Evolutionary conservation across 2,888 invertebrate species (phyloP).

Genomic region (Argyresthia albistria): DNA sequence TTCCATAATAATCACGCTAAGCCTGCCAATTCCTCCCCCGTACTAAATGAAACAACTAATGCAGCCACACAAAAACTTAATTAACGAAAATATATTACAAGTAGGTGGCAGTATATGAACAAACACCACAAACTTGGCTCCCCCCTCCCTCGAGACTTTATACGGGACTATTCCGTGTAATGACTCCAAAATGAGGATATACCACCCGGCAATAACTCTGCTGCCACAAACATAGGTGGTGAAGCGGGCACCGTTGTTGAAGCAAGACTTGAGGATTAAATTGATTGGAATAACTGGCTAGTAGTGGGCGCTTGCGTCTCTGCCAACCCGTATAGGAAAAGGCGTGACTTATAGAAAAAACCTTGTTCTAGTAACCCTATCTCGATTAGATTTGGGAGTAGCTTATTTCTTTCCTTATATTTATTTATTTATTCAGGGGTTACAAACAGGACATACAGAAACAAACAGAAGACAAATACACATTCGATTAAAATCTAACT

Average conservation of each 20-base stretch:
- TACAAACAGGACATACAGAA: too few relatives aligned
- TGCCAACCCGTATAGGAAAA: too few relatives aligned
- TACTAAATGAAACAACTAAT: slow-evolving; percentile 29
- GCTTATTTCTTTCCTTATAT: too few relatives aligned
- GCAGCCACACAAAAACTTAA: slow-evolving; percentile 64
- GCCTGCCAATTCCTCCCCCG: slow-evolving; percentile 31
- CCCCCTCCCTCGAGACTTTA: slow-evolving; percentile 55
- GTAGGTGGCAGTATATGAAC: slow-evolving; percentile 49
- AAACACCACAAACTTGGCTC: slow-evolving; percentile 55
- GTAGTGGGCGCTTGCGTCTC: too few relatives aligned
- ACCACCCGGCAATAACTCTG: slow-evolving; percentile 39
- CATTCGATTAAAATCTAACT: too few relatives aligned
- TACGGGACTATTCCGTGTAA: slow-evolving; percentile 70
- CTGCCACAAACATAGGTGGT: neutral
- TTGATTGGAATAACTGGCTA: too few relatives aligned
- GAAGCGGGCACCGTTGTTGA: neutral
- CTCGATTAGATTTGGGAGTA: too few relatives aligned
- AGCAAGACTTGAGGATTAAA: too few relatives aligned
- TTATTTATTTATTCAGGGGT: too few relatives aligned
- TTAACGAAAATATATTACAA: slow-evolving; percentile 60
- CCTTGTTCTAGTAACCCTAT: too few relatives aligned
- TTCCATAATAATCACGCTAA: slow-evolving; percentile 29
- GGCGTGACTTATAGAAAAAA: too few relatives aligned
- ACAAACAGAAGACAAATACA: too few relatives aligned
- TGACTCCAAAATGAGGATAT: slow-evolving; percentile 69